These are phyloP conservation scores for Hyposoter dolosus DNA, from an alignment of 2,888 invertebrate genomes.

Conservation along the genomic window DNA sequence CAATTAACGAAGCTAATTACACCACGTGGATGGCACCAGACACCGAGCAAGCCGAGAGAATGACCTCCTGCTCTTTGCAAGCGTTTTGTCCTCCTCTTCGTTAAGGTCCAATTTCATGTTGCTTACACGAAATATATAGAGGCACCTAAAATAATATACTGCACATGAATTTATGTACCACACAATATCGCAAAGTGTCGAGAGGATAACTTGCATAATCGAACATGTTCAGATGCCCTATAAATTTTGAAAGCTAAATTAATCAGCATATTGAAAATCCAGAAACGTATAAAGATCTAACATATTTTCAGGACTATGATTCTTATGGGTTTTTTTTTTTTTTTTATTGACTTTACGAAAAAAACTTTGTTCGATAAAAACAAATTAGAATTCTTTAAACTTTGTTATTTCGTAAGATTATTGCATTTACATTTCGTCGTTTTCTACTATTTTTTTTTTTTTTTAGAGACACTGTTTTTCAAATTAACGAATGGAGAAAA, in stretches of 20 bases:
- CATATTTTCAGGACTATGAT: not conserved
- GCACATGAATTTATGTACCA: not conserved
- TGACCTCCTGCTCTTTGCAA: conserved; percentile 44
- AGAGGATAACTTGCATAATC: not conserved
- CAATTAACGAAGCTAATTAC: conserved; percentile 62
- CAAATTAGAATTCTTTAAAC: no score
- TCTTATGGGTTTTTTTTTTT: no score
- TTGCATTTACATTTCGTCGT: not conserved
- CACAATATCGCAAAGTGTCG: not conserved
- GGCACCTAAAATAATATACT: conserved; percentile 21
- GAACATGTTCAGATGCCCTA: not conserved
- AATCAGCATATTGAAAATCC: not conserved
- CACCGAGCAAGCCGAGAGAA: conserved; percentile 27
- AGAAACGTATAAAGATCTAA: not conserved
- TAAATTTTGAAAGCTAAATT: not conserved
- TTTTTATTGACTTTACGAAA: no score
- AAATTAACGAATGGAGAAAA: not conserved
- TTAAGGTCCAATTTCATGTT: conserved; percentile 52
- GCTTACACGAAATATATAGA: conserved; percentile 27
- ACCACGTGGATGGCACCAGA: conserved; percentile 37
- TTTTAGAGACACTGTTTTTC: no score
- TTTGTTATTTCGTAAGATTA: not conserved
- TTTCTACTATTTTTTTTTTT: not conserved
- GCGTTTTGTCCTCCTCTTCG: conserved; percentile 41
- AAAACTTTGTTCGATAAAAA: no score